Conservation (phyloP, 1,140 invertebrate species). For the Pseudoatta argentina region DNA sequence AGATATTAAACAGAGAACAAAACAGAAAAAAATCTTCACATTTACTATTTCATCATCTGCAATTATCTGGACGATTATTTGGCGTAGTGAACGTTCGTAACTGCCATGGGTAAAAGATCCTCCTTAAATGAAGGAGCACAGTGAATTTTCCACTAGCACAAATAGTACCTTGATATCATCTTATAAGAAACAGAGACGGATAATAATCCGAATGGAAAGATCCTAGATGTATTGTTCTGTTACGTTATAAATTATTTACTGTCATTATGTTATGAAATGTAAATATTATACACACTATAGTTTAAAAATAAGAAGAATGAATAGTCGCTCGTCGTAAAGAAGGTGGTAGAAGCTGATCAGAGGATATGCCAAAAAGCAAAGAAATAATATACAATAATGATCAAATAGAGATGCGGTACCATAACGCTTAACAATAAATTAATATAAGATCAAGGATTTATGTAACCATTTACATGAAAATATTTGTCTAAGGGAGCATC, state of each 20-base stretch:
- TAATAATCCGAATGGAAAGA: conserved; percentile 32
- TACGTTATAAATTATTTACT: conserved; percentile 78
- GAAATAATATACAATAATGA: conserved; percentile 79
- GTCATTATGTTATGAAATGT: conserved; percentile 75
- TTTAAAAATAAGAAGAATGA: conserved; percentile 26
- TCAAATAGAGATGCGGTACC: conserved; percentile 64
- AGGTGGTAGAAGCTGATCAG: conserved; percentile 76
- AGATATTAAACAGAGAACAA: conserved; percentile 80
- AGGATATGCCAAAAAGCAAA: conserved; percentile 85
- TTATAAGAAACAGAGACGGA: conserved; percentile 31
- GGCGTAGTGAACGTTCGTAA: conserved; percentile 38
- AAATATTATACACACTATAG: conserved; percentile 72
- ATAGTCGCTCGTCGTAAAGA: conserved; percentile 54
- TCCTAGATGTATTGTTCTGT: conserved; percentile 65
- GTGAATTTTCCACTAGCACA: conserved; percentile 35
- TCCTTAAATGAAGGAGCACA: conserved; percentile 41
- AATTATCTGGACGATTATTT: background rate
- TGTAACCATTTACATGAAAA: background rate
- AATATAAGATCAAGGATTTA: conserved; percentile 16
- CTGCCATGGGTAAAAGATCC: conserved; percentile 20
- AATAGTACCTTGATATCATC: conserved; percentile 19
- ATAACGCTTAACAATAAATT: conserved; percentile 40
- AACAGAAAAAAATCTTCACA: background rate
- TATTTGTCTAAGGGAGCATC: background rate
- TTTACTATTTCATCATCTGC: background rate